Evolutionary conservation across 1,140 invertebrate species (phyloP), one percentile per base, ranked within the genome.

Genomic region (Helicoverpa armigera): DNA sequence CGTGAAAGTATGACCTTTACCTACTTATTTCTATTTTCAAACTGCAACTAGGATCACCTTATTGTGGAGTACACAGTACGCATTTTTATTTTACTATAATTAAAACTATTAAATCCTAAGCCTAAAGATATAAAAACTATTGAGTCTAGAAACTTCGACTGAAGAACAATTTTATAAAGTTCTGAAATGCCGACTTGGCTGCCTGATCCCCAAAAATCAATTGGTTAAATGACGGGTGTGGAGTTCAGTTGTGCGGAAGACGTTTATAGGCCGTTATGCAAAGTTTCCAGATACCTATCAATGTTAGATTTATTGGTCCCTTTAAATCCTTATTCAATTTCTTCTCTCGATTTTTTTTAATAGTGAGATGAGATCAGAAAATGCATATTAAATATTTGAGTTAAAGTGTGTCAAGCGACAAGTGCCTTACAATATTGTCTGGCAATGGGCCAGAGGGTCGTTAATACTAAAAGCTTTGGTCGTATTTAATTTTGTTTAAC

Each of bases 391-490:
- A 67, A 16, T 43, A 58, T 73, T 58, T 56, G 7, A 16, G 35
- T n/a, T 58, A n/a, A 53, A 29, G 7, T 53, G n/a, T 54, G 69
- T 72, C 50, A 72, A 54, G 13, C 9, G 51, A 54, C 50, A 43
- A 73, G 69, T 29, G 43, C 53, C 29, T 35, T 56, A 18, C 29
- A 18, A 43, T 73, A 73, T 73, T 58, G 29, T 56, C 7, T 73
- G 70, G 70, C 70, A 43, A 13, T 56, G 7, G 14, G 53, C 70
- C 70, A 58, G 70, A 53, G 43, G 53, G 70, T 73, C 70, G 70
- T 73, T 73, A 73, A 58, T 73, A 73, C 70, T 73, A 58, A 53
- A 51, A 51, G n/a, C 70, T 73, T 58, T 16, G 16, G 53, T 11
- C 23, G 29, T 53, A 18, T 73, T 73, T 23, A 23, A 23, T 23